Base-by-base conservation (phyloP, 2,113 vertebrate species). In the Bombycilla garrulus region DNA sequence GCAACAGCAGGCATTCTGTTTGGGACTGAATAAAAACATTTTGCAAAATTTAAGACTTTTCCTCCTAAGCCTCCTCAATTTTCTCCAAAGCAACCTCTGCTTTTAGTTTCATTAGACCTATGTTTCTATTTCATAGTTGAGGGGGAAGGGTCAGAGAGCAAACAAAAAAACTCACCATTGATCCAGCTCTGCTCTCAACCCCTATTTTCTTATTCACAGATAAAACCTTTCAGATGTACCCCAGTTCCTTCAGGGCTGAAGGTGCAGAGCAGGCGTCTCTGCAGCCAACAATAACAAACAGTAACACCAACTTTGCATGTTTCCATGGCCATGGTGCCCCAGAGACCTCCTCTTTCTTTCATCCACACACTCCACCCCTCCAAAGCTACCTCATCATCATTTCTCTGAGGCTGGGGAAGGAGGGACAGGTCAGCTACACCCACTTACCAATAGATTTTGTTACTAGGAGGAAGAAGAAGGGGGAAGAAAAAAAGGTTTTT, bases 231-330 rank as follows among this genome's bases (percentile, higher is more conserved):
- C 81, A 89, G 72, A 60, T 57, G 69, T n/a, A 71, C 38, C 82
- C 58, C 31, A 8, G 33, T 20, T 88, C 93, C 64, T 86, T 60
- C 74, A 88, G 72, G 79, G 40, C 58, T 77, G 79, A 82, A 92
- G 86, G 86, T 86, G 57, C 84, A 91, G 57, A 79, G 78, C 54
- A 88, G 64, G 71, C 8, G 0, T 56, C 78, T 73, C 82, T 80
- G 92, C 66, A 91, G 85, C 90, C 94, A 96, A 84, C 78, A 92
- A 60, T 35, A 91, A 77, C 60, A 94, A 94, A 67, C 71, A 57
- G 33, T 47, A 28, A 72, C 2, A 23, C 72, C 72, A 92, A 10
- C 48, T 71, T 53, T 60, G 45, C 62, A 48, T 1, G 19, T 95
- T 95, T 93, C 89, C 93, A 87, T 69, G 87, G 81, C 81, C 57